These are phyloP conservation scores for Drosophila leontia DNA, from an alignment of 1,140 invertebrate species.

Conservation along the genomic window DNA sequence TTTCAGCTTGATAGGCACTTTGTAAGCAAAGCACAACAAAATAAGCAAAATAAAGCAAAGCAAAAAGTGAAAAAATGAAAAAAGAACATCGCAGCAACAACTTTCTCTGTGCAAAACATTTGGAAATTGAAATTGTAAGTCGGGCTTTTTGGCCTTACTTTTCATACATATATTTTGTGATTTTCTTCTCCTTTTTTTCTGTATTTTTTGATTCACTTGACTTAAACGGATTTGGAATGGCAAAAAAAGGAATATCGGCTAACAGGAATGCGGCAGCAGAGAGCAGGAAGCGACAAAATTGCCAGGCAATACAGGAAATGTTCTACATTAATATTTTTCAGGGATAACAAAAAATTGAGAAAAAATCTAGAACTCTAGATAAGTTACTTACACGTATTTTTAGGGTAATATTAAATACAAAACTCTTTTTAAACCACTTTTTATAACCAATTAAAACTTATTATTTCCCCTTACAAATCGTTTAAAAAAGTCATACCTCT, in stretches of 20 bases:
- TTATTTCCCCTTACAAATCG: too few relatives aligned
- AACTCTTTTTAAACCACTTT: background rate
- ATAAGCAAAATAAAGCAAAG: slow-evolving; percentile 20
- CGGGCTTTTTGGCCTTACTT: slow-evolving; percentile 30
- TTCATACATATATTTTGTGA: slow-evolving; percentile 31
- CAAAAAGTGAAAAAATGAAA: slow-evolving; percentile 3
- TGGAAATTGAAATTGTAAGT: slow-evolving; percentile 76
- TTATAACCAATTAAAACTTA: background rate
- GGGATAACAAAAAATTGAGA: background rate
- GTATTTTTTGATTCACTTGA: slow-evolving; percentile 39
- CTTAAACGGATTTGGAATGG: slow-evolving; percentile 61
- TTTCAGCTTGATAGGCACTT: slow-evolving; percentile 71
- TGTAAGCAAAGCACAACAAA: slow-evolving; percentile 54
- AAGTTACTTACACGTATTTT: background rate
- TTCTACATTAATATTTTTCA: slow-evolving; percentile 20
- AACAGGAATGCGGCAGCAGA: slow-evolving; percentile 21
- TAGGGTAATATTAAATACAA: too few relatives aligned
- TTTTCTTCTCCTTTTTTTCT: slow-evolving; percentile 6
- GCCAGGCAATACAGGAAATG: slow-evolving; percentile 43
- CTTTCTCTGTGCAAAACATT: slow-evolving; percentile 52
- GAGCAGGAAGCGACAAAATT: slow-evolving; percentile 36
- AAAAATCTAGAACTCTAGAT: background rate
- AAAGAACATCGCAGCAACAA: slow-evolving; percentile 32
- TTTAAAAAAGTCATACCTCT: background rate
- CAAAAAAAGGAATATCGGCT: slow-evolving; percentile 12